phyloP scores from a whole-genome alignment of 2,113 vertebrate species.

The Platichthys flesus region DNA sequence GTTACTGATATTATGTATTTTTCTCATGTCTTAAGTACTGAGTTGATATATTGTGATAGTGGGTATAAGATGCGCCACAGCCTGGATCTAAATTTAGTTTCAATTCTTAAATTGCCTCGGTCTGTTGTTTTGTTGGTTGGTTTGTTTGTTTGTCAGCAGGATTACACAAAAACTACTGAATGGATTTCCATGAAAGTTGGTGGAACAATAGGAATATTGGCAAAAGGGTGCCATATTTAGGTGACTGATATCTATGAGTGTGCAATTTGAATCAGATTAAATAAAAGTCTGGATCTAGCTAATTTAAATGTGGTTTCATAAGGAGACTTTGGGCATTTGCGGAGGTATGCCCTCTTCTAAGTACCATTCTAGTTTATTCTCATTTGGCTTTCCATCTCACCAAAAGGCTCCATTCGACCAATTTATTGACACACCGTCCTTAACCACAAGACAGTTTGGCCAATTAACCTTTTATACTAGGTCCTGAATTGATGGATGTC shows the following conservation, averaged over 20 bases:
- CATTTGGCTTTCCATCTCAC: background rate
- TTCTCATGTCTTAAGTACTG: background rate
- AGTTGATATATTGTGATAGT: background rate
- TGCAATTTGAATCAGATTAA: no score
- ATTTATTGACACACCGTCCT: background rate
- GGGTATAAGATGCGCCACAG: background rate
- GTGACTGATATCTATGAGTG: no score
- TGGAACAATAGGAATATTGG: no score
- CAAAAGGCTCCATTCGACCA: background rate
- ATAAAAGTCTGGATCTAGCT: no score
- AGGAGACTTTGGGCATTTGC: no score
- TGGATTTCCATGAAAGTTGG: no score
- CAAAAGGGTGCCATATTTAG: no score
- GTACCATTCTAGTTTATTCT: background rate
- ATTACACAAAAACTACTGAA: no score
- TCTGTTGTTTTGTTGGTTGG: no score
- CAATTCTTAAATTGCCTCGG: background rate
- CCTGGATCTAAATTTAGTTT: conserved; percentile 13
- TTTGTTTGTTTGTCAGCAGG: no score
- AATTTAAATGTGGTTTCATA: no score
- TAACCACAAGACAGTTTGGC: background rate
- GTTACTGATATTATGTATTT: background rate
- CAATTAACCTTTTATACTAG: conserved; percentile 27
- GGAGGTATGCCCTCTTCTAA: no score
- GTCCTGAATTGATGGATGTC: conserved; percentile 20